These are phyloP conservation scores for Hydrotaea diabolus DNA, from an alignment of 2,888 invertebrate species.

Conservation along the genomic window DNA sequence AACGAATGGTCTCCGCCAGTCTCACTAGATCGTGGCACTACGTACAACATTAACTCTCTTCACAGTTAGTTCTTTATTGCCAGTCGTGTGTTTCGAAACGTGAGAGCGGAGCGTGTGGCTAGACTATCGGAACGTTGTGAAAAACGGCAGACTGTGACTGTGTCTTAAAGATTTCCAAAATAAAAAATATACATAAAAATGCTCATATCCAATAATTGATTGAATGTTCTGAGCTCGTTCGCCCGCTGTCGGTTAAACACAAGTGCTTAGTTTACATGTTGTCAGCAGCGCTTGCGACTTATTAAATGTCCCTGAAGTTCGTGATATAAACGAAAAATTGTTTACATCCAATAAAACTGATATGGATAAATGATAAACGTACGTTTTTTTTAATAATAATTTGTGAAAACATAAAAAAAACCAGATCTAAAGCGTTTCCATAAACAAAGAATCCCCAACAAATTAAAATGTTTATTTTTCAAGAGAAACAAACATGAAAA, in stretches of 20 bases:
- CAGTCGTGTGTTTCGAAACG: constrained; percentile 52
- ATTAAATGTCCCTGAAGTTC: constrained; percentile 35
- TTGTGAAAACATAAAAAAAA: constrained; percentile 28
- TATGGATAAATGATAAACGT: background rate
- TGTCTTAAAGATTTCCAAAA: constrained; percentile 30
- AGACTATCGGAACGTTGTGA: constrained; percentile 28
- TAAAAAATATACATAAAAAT: constrained; percentile 20
- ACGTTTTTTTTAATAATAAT: constrained; percentile 31
- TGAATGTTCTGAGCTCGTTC: constrained; percentile 55
- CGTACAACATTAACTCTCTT: constrained; percentile 32
- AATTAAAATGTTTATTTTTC: constrained; percentile 18
- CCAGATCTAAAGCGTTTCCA: background rate
- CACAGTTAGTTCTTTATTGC: constrained; percentile 56
- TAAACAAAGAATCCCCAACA: background rate
- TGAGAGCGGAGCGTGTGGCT: background rate
- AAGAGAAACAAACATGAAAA: background rate
- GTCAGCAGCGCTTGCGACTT: constrained; percentile 34
- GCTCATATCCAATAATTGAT: constrained; percentile 52
- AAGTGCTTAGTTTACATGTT: constrained; percentile 60
- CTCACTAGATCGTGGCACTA: constrained; percentile 40
- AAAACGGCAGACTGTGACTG: too few relatives aligned
- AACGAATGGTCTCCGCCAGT: too few relatives aligned
- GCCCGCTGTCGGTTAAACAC: constrained; percentile 56
- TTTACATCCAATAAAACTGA: constrained; percentile 16
- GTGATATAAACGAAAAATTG: constrained; percentile 29